A percentile compares a stretch with the other conserved stretches of the same genome.
phyloP scores from a whole-genome alignment of 2,797 vertebrate genomes.

The Sebastes kiyomatsui region DNA sequence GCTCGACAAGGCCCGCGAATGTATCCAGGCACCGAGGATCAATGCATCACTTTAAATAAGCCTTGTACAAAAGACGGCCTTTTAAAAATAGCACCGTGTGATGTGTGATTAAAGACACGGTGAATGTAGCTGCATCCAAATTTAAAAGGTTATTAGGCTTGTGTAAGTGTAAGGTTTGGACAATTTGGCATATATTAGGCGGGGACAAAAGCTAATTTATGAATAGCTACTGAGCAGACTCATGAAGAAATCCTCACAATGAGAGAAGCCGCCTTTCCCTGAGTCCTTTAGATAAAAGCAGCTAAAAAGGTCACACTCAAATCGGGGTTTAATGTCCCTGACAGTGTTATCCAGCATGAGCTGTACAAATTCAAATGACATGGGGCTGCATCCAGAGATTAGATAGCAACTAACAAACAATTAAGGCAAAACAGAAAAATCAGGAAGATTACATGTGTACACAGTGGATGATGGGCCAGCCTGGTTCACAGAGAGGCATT shows the following conservation, averaged over 20 bases:
- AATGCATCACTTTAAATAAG: conserved; percentile 54
- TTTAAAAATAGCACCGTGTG: conserved; percentile 50
- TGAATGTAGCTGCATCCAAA: conserved; percentile 8
- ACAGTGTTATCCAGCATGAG: conserved; percentile 44
- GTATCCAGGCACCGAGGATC: conserved; percentile 31
- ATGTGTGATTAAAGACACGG: conserved; percentile 50
- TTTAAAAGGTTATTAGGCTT: conserved; percentile 50
- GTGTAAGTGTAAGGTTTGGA: conserved; percentile 38
- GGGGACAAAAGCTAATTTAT: conserved; percentile 47
- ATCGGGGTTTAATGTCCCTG: conserved; percentile 55
- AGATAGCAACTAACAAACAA: conserved; percentile 50
- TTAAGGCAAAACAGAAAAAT: conserved; percentile 26
- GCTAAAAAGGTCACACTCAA: conserved; percentile 68
- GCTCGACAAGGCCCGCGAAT: conserved; percentile 20
- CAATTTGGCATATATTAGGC: conserved; percentile 34
- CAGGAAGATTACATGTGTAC: not conserved
- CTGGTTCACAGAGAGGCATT: not conserved
- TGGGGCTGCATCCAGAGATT: conserved; percentile 43
- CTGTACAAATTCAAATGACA: conserved; percentile 51
- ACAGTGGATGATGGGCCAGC: not conserved
- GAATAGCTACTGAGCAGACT: conserved; percentile 33
- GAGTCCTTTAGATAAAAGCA: conserved; percentile 54
- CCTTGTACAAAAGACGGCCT: conserved; percentile 15
- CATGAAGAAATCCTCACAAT: conserved; percentile 29
- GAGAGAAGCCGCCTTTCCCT: conserved; percentile 15